Evolutionary conservation across 2,113 vertebrate genomes (phyloP).

Genomic region (Shinisaurus crocodilurus): DNA sequence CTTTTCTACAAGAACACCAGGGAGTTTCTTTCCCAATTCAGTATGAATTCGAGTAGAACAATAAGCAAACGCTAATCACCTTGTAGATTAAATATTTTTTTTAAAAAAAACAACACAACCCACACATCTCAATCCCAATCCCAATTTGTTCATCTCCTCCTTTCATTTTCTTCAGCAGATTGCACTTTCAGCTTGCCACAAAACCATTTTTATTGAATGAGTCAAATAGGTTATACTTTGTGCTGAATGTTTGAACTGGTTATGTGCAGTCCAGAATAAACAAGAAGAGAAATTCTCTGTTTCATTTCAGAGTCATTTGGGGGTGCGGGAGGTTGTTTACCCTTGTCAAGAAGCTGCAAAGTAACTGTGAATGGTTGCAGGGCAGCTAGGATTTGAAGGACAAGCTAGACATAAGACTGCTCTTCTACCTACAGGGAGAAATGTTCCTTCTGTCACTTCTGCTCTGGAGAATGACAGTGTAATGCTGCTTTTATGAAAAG

Average conservation of each 20-base stretch:
- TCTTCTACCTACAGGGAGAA: constrained; percentile 6
- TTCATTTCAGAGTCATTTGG: not conserved
- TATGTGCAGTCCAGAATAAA: too few relatives aligned
- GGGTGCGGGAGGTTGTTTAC: too few relatives aligned
- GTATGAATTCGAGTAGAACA: not conserved
- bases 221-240: not conserved
- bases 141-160: not conserved
- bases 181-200: not conserved
- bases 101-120: too few relatives aligned
- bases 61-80: not conserved
- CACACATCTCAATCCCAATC: not conserved
- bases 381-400: not conserved
- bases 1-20: not conserved
- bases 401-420: not conserved
- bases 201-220: not conserved
- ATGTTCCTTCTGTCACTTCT: constrained; percentile 14
- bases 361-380: not conserved
- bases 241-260: not conserved
- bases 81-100: not conserved
- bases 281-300: not conserved
- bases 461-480: not conserved
- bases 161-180: not conserved
- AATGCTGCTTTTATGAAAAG: not conserved
- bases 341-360: constrained; percentile 13
- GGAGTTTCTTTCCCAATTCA: not conserved